These are phyloP conservation scores for Arenicola marina DNA, from an alignment of 2,888 invertebrate species.

Conservation along the genomic window DNA sequence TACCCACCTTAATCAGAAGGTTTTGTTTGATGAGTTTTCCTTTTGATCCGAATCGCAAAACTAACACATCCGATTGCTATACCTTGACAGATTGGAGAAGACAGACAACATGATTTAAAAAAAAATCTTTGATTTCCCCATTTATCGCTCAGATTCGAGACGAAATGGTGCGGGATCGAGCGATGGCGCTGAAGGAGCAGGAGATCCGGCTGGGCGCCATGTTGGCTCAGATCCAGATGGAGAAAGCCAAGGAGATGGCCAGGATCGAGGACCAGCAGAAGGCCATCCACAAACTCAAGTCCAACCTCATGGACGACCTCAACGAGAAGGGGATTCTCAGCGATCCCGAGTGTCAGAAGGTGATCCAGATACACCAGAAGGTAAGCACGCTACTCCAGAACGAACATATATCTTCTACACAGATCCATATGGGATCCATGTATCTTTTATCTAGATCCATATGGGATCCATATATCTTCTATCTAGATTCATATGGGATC, in stretches of 20 bases:
- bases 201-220: constrained; percentile 55
- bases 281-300: constrained; percentile 55
- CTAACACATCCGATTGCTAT: too few species aligned
- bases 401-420: too few species aligned
- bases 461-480: too few species aligned
- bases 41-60: too few species aligned
- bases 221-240: constrained; percentile 52
- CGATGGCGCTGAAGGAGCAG: constrained; percentile 51
- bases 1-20: too few species aligned
- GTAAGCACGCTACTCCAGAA: too few species aligned
- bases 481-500: too few species aligned
- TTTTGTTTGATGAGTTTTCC: too few species aligned
- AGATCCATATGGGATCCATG: too few species aligned
- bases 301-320: constrained; percentile 57
- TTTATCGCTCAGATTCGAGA: constrained; percentile 42
- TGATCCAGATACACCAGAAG: constrained; percentile 51
- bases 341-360: constrained; percentile 50
- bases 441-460: too few species aligned
- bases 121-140: background rate
- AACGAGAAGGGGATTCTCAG: constrained; percentile 50
- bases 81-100: too few species aligned
- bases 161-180: constrained; percentile 56
- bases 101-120: too few species aligned
- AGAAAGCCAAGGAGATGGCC: constrained; percentile 57
- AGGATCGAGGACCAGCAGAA: constrained; percentile 58